Base-by-base conservation (phyloP, 2,797 vertebrate species). In the Salarias fasciatus region DNA sequence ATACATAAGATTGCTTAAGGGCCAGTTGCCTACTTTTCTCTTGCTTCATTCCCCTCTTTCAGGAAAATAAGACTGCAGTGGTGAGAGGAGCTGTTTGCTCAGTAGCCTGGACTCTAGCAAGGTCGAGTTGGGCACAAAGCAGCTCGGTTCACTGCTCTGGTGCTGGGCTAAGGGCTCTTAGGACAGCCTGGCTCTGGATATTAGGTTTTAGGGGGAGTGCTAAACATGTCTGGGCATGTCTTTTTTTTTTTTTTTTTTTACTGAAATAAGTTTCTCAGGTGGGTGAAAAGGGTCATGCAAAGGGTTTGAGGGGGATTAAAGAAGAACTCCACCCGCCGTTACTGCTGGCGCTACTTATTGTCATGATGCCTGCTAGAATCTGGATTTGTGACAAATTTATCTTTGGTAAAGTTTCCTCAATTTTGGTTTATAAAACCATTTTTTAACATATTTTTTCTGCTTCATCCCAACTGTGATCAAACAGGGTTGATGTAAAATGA, bases 151-250 rank as follows among this genome's bases (percentile, higher is more conserved):
- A 11, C 13, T n/a, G 45, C 37, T 24, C 12, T 61, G 48, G 40
- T 64, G 54, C 43, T 56, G 5, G 28, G 53, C 54, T 28, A 13
- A 61, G 29, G 30, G 40, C 63, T 64, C 15, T 14, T 36, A 3
- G 9, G 29, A 49, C 41, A 53, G 52, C 29, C 42, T 11, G 11
- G 46, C 48, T 51, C 1, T 9, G 33, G 6, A 4, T 43, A 10
- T 40, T 42, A 10, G 30, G 38, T 60, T 53, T 37, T 41, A 69
- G 33, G 7, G 57, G 60, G 42, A 42, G 41, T 64, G 41, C 38
- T 11, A 54, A 63, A 82, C 80, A 84, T 47, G 83, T 79, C 73
- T 44, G 58, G 77, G 46, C 84, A 63, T 88, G 84, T 69, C 1
- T 35, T 8, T 52, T 24, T 31, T 14, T 56, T 88, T 84, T 69